Base-by-base conservation (phyloP, 1,140 invertebrate species). In the Ceratina australensis region DNA sequence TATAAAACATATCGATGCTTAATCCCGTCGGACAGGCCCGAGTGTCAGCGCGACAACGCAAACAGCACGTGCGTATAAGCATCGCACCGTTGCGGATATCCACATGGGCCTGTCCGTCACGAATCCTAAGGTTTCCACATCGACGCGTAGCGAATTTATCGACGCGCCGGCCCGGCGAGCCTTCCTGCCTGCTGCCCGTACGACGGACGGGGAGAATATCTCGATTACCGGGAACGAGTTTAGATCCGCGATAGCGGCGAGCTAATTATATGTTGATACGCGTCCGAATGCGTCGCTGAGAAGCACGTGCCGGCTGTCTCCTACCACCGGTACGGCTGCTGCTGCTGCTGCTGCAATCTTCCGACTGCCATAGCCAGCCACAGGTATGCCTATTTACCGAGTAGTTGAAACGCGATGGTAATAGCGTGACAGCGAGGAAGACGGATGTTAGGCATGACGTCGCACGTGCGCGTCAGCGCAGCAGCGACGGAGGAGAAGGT, bases 361-460 rank as follows among this genome's bases (percentile, higher is more conserved):
- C 61, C 33, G n/a, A n/a, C n/a, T n/a, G 15, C 24, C 22, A 18
- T n/a, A 22, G 60, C 12, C 18, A 60, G 57, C 22, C 72, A 59
- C 42, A 28, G 47, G 52, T 47, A 77, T 69, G 78, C 72, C 64
- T 69, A 81, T 82, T 83, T 81, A 73, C 68, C 56, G 56, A 76
- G 81, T 60, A 75, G 79, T 76, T 77, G 72, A 84, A 84, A 81
- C 69, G 61, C 83, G 67, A 73, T 80, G 66, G 80, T 77, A 85
- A 83, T 78, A 82, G 78, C 78, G 64, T 81, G 84, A 83, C 84
- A 83, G 72, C 78, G 3, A 78, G 72, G 69, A 83, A 85, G 84
- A 85, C 84, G 81, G 81, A 86, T 86, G 81, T 81, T 86, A 72
- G 75, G 56, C 79, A 65, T 72, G 63, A 76, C 52, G 22, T 69